phyloP scores from a whole-genome alignment of 2,797 vertebrate species.

The Stomatorhinus walkeri region DNA sequence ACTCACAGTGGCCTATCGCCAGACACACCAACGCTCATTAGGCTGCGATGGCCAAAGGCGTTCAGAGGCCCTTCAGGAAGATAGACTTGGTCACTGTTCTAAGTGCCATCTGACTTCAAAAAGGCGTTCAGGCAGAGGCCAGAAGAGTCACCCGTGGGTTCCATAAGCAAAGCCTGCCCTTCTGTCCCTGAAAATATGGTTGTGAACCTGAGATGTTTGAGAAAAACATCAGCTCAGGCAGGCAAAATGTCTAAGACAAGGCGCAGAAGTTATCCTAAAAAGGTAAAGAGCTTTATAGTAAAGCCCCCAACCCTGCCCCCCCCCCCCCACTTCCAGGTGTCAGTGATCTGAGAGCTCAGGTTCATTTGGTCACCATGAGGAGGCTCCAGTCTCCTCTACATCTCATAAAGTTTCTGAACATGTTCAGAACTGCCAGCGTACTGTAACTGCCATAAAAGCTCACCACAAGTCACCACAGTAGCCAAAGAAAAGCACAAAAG shows the following conservation, averaged over 20 bases:
- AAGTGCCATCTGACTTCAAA: not conserved
- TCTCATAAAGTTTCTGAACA: not conserved
- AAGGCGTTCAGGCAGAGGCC: not conserved
- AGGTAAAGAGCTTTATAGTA: not conserved
- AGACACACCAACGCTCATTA: not conserved
- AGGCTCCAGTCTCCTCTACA: not conserved
- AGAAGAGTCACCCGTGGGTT: too few species aligned
- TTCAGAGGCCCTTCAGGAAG: not conserved
- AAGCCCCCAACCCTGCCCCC: not conserved
- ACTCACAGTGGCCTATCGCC: not conserved
- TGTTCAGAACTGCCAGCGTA: not conserved
- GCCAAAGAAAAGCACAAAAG: not conserved
- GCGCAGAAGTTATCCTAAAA: not conserved
- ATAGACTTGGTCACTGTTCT: not conserved
- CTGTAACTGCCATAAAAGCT: not conserved
- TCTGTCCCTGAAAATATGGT: not conserved
- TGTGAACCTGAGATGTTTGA: not conserved
- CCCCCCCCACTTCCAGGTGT: not conserved
- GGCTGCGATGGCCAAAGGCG: not conserved
- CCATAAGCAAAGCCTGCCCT: not conserved
- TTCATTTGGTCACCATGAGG: slow-evolving; percentile 17
- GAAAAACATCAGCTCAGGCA: not conserved
- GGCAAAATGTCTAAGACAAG: not conserved
- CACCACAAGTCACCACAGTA: not conserved
- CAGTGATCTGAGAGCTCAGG: not conserved